Evolutionary conservation across 1,140 invertebrate genomes (phyloP), one percentile per base, ranked within the genome.

Genomic region (Temnothorax curvispinosus): DNA sequence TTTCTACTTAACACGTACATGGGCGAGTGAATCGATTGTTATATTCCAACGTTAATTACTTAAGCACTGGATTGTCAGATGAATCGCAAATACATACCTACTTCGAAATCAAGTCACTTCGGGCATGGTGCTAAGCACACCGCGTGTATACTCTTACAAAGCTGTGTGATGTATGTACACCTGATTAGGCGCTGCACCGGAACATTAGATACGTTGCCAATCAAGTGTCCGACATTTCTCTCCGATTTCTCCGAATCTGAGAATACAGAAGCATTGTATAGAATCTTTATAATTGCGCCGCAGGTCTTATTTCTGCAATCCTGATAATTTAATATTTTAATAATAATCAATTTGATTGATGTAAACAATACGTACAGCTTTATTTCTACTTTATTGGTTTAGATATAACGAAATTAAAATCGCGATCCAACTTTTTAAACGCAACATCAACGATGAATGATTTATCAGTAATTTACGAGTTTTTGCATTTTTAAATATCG

Each of bases 1-100:
- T 96, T 96, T 65, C 75, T 96, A 0, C 88, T 96, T 64, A 96
- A 95, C 81, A 95, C 92, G 89, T 96, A 95, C 89, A 91, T 96
- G 47, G 93, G 94, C 93, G 90, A 89, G 62, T 89, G 58, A 91
- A 47, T 8, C 7, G n/a, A 27, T 38, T 21, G 13, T 18, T 41
- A n/a, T 6, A 13, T 47, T 35, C n/a, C 3, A 32, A 11, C 41
- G 44, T 44, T 27, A 71, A 44, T 56, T 69, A 21, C 21, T 21
- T 21, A 52, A 3, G 15, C 1, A 52, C 11, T 32, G 3, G 54
- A 35, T 44, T 47, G 2, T 76, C 18, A 64, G 2, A 47, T 32
- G 6, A 21, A 62, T 77, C 8, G 9, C 54, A 60, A n/a, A 44
- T 62, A 76, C 11, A 5, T 27, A 47, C 27, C 27, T 77, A 76